Evolutionary conservation across 2,113 vertebrate genomes (phyloP), one percentile per base, ranked within the genome.

Genomic region (Falcunculus frontatus): DNA sequence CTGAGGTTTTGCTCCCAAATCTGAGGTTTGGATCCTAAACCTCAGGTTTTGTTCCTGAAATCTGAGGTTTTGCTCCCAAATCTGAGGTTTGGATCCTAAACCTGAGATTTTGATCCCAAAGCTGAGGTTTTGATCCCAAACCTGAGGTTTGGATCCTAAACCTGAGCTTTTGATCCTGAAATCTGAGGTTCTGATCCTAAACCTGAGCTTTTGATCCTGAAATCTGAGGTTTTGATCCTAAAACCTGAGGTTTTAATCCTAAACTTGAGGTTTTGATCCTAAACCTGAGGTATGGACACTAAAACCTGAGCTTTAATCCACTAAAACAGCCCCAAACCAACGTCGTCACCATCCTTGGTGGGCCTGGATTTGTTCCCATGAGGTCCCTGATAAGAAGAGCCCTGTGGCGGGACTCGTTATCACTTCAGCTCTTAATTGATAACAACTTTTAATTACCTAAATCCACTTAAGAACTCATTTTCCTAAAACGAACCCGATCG

Each of bases 381-480:
- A 35, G 39, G 39, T 8, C 4, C 1, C 19, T 32, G 95, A 89
- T 64, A 88, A 77, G 62, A 53, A 55, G 29, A 7, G 56, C 79
- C 89, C 82, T 0, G 4, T 44, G 89, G 93, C 85, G 83, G 72
- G 33, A 22, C 59, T 23, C 0, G 22, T 84, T 94, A 96, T 92
- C 73, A 16, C 0, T 16, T 9, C 18, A 86, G 50, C 72, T 39
- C 39, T 44, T 64, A 55, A 68, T 1, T 10, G 75, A 60, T 76
- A 94, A 76, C 23, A 0, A 14, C 6, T 6, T n/a, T 84, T 96
- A 96, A 96, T 96, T 88, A 73, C 91, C 47, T 26, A 80, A 86
- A 96, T 92, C 86, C 86, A 7, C 44, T 86, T 95, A 94, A 92
- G n/a, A 49, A 73, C 19, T 44, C 4, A 17, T 83, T 87, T 73